A percentile compares a stretch with the other conserved stretches of the same genome.
phyloP scores from a whole-genome alignment of 2,888 invertebrate genomes.

The Fissipunctia ypsillon region DNA sequence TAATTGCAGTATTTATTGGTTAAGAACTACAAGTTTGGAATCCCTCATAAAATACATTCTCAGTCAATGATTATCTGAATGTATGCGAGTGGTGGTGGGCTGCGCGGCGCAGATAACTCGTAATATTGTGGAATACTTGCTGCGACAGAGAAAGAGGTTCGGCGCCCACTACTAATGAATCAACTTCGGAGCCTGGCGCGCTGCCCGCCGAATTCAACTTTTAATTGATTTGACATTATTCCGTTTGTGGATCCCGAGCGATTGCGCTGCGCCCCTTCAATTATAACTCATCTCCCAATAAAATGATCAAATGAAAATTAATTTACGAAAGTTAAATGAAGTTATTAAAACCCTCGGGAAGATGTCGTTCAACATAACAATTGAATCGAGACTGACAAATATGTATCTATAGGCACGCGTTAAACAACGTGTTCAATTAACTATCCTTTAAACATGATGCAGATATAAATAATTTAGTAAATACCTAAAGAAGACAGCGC shows the following conservation, averaged over 20 bases:
- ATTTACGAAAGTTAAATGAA: constrained; percentile 87
- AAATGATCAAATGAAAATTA: constrained; percentile 89
- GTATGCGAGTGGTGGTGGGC: constrained; percentile 69
- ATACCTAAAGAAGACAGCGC: constrained; percentile 8
- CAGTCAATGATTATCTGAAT: constrained; percentile 72
- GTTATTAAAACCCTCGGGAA: constrained; percentile 78
- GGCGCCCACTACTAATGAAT: constrained; percentile 84
- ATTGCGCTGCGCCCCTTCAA: constrained; percentile 85
- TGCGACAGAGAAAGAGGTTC: constrained; percentile 70
- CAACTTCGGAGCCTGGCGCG: constrained; percentile 82
- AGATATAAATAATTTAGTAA: constrained; percentile 17
- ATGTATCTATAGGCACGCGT: constrained; percentile 28
- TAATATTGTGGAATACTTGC: constrained; percentile 74
- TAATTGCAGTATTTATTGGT: constrained; percentile 64
- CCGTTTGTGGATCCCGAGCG: constrained; percentile 85
- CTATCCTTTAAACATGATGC: constrained; percentile 15
- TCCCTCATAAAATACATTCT: constrained; percentile 71
- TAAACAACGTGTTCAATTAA: constrained; percentile 37
- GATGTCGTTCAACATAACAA: constrained; percentile 75
- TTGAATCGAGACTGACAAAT: constrained; percentile 61
- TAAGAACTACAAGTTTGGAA: constrained; percentile 64
- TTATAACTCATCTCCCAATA: constrained; percentile 86
- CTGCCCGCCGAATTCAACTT: constrained; percentile 86
- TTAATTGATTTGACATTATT: constrained; percentile 90
- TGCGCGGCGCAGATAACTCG: constrained; percentile 78